A percentile compares a stretch with the other conserved stretches of the same genome.
Conservation (phyloP, 1,140 invertebrate genomes). For the Asbolus verrucosus region DNA sequence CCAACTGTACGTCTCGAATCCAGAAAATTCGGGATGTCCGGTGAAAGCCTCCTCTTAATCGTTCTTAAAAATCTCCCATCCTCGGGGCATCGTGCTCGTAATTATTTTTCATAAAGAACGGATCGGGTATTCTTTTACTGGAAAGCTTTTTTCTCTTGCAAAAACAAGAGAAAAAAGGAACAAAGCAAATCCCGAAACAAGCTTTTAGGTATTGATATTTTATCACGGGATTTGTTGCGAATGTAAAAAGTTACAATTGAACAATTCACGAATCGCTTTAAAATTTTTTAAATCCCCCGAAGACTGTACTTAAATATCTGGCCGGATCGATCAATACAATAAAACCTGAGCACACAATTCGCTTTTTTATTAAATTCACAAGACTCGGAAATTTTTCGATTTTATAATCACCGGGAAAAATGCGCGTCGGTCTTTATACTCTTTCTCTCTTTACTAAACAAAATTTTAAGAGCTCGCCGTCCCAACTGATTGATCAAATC, state of each 20-base stretch:
- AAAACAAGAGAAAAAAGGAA: too few species aligned
- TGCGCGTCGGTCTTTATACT: too few species aligned
- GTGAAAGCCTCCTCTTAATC: not conserved
- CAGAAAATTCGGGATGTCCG: not conserved
- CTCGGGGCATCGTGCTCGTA: not conserved
- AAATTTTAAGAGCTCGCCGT: not conserved
- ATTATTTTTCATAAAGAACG: not conserved
- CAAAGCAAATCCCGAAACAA: not conserved
- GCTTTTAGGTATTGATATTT: constrained; percentile 4
- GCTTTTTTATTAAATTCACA: constrained; percentile 6
- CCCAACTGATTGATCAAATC: not conserved
- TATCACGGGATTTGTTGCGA: not conserved
- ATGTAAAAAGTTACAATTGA: constrained; percentile 4
- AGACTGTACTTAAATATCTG: not conserved
- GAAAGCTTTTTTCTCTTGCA: not conserved
- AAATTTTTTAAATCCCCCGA: constrained; percentile 1
- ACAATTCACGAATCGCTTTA: not conserved
- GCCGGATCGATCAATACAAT: not conserved
- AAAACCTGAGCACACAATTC: constrained; percentile 7
- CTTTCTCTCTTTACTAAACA: not conserved
- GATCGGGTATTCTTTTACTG: not conserved
- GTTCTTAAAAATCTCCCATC: not conserved
- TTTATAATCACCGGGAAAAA: not conserved
- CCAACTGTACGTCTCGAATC: not conserved
- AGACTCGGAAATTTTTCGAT: constrained; percentile 1